phyloP scores from a whole-genome alignment of 2,888 invertebrate genomes.

The Nematopogon swammerdamellus region DNA sequence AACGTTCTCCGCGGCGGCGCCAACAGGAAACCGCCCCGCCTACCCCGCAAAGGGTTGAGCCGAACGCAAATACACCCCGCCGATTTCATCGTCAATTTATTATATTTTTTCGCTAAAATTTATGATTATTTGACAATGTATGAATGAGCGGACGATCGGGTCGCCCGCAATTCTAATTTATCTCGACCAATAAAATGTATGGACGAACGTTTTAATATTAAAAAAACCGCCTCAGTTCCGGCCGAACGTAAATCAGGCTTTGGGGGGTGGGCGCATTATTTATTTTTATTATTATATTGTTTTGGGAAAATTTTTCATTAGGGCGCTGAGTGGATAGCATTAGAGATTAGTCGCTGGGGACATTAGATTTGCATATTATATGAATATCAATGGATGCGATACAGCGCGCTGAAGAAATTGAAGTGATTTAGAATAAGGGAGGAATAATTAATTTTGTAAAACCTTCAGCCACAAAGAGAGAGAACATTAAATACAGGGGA shows the following conservation, averaged over 20 bases:
- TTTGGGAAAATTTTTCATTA: neutral
- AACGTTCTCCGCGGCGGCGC: slow-evolving; percentile 29
- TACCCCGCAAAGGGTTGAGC: neutral
- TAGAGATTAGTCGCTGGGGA: neutral
- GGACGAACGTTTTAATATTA: slow-evolving; percentile 13
- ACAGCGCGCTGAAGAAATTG: no score
- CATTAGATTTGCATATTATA: neutral
- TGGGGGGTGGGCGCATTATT: neutral
- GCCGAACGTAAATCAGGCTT: neutral
- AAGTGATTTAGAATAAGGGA: no score
- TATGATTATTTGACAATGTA: slow-evolving; percentile 44
- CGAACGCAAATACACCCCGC: slow-evolving; percentile 4
- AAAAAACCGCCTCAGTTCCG: slow-evolving; percentile 1
- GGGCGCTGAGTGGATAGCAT: neutral
- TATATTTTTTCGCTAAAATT: slow-evolving; percentile 55
- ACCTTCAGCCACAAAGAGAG: no score
- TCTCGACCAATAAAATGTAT: slow-evolving; percentile 38
- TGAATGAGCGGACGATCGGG: slow-evolving; percentile 29
- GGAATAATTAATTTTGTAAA: no score
- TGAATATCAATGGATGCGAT: neutral
- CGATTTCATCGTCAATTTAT: slow-evolving; percentile 56
- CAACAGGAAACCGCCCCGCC: slow-evolving; percentile 36
- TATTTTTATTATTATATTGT: neutral
- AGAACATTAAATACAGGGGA: no score
- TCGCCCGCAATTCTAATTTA: slow-evolving; percentile 32